Conservation (phyloP, 2,797 vertebrate genomes). For the Heliangelus exortis region DNA sequence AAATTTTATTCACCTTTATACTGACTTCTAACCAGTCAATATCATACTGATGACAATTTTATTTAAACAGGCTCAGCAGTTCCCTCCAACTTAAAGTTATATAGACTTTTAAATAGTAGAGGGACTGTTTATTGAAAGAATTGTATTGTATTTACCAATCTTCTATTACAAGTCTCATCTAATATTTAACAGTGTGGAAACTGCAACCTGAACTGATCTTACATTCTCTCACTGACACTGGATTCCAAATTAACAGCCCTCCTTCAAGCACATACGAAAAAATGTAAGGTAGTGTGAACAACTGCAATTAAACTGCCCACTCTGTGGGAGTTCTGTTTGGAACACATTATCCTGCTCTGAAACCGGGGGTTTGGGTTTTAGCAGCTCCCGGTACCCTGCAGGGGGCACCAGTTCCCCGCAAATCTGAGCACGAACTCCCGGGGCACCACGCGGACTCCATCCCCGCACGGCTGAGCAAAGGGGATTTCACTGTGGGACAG, state of each 20-base stretch:
- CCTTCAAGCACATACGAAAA: not conserved
- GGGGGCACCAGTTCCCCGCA: slow-evolving; percentile 58
- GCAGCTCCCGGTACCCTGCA: not conserved
- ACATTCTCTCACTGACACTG: not conserved
- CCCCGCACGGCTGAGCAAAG: fast-evolving
- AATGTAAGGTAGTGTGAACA: not conserved
- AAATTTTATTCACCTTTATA: not conserved
- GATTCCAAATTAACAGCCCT: not conserved
- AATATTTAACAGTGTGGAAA: not conserved
- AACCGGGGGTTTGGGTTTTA: fast-evolving
- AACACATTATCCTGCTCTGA: not conserved
- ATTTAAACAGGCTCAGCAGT: not conserved
- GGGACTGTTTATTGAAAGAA: not conserved
- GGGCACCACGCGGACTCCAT: fast-evolving
- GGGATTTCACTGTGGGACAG: not conserved
- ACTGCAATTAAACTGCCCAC: not conserved
- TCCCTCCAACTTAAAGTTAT: not conserved
- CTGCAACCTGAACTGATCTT: not conserved
- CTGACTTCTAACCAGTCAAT: not conserved
- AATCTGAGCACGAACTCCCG: not conserved
- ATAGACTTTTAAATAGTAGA: not conserved
- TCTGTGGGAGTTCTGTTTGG: not conserved
- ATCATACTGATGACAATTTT: not conserved
- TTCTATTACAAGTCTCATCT: not conserved
- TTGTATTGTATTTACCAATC: not conserved